phyloP scores from a whole-genome alignment of 2,888 invertebrate genomes.

The Torymus auratus region DNA sequence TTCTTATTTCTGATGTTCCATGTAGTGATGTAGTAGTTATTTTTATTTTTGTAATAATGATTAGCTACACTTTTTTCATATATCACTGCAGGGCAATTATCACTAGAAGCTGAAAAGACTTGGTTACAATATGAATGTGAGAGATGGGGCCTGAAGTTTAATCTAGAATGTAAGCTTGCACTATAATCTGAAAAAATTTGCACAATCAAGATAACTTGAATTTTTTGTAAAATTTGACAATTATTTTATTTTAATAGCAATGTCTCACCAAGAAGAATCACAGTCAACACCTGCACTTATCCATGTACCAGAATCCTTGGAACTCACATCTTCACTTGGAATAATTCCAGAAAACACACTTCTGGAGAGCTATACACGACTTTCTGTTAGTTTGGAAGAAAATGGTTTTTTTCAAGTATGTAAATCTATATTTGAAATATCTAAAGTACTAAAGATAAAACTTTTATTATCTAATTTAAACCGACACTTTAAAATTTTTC shows the following conservation, averaged over 20 bases:
- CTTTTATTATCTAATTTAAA: too few species aligned
- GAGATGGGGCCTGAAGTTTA: slow-evolving; percentile 90
- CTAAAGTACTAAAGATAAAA: background rate
- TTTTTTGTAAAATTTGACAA: slow-evolving; percentile 27
- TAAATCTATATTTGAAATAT: background rate
- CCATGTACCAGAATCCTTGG: slow-evolving; percentile 81
- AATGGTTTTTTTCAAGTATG: slow-evolving; percentile 85
- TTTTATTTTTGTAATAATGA: slow-evolving; percentile 28
- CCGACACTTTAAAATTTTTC: too few species aligned
- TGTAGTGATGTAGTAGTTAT: slow-evolving; percentile 46
- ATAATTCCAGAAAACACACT: slow-evolving; percentile 92
- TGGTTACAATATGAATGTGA: slow-evolving; percentile 94
- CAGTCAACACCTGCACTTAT: slow-evolving; percentile 91
- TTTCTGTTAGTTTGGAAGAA: slow-evolving; percentile 92
- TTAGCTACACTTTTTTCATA: slow-evolving; percentile 59
- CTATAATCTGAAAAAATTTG: slow-evolving; percentile 53
- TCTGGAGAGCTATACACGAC: slow-evolving; percentile 89
- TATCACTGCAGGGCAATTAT: slow-evolving; percentile 84
- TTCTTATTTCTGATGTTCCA: slow-evolving; percentile 20
- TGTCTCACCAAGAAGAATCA: slow-evolving; percentile 92
- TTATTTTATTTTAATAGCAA: slow-evolving; percentile 76
- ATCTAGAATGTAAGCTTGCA: slow-evolving; percentile 84
- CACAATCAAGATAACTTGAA: slow-evolving; percentile 30
- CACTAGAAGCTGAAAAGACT: slow-evolving; percentile 91
- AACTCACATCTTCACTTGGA: slow-evolving; percentile 83